Evolutionary conservation across 2,888 invertebrate species (phyloP).

Genomic region (Formica aserva): DNA sequence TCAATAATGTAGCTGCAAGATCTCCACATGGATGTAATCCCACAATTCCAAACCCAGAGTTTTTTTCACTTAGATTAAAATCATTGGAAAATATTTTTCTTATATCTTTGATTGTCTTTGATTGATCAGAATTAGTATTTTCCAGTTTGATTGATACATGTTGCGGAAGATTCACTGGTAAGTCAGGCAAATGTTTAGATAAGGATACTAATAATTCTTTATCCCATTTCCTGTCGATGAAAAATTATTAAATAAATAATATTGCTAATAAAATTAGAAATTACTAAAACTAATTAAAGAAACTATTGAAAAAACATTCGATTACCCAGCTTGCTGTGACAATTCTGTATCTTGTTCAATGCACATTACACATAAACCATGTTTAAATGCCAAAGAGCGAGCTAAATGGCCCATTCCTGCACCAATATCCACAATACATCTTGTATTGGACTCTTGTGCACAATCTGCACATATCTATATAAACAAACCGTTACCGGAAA

Average conservation of each 20-base stretch:
- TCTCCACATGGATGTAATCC: constrained; percentile 98
- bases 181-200: constrained; percentile 73
- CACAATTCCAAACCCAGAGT: constrained; percentile 89
- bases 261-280: neutral
- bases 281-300: neutral
- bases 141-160: constrained; percentile 76
- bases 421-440: constrained; percentile 93
- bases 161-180: constrained; percentile 71
- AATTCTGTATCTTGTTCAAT: constrained; percentile 91
- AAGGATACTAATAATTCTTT: constrained; percentile 84
- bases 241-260: neutral
- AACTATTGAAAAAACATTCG: neutral
- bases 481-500: neutral
- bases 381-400: constrained; percentile 91
- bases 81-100: constrained; percentile 77
- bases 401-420: constrained; percentile 95
- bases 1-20: constrained; percentile 92
- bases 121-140: constrained; percentile 60
- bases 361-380: constrained; percentile 90
- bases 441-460: constrained; percentile 85
- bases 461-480: constrained; percentile 77
- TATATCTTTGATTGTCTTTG: constrained; percentile 71
- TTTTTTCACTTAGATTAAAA: constrained; percentile 73
- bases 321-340: constrained; percentile 89
- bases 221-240: constrained; percentile 88